These are phyloP conservation scores for Polypedilum vanderplanki DNA, from an alignment of 1,140 invertebrate species.

Conservation along the genomic window DNA sequence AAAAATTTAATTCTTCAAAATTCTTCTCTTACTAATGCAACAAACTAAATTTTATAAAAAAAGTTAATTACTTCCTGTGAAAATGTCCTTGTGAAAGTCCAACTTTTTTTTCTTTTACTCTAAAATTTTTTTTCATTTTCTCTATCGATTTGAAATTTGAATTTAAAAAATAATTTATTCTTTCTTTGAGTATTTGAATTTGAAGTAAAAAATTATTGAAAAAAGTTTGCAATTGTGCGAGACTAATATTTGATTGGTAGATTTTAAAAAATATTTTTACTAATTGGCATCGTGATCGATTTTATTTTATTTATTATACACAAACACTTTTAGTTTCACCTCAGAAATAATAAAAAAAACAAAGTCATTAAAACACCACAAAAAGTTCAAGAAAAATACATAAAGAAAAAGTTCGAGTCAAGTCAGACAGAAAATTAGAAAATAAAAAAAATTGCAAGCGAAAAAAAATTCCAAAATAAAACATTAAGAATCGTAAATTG, in stretches of 20 bases:
- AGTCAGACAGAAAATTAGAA: conserved; percentile 12
- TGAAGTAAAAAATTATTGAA: neutral
- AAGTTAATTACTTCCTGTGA: too few species aligned
- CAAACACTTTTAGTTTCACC: neutral
- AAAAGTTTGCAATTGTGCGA: neutral
- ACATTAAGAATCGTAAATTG: too few species aligned
- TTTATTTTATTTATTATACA: neutral
- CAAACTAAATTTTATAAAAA: too few species aligned
- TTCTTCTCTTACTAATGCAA: too few species aligned
- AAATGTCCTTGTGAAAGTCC: too few species aligned
- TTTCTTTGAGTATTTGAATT: neutral
- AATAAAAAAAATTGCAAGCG: neutral
- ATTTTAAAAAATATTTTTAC: neutral
- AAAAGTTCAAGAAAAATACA: neutral
- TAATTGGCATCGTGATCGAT: conserved; percentile 7
- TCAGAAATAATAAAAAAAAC: neutral
- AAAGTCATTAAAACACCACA: neutral
- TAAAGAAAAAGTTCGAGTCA: neutral
- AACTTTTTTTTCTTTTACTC: too few species aligned
- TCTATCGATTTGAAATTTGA: too few species aligned
- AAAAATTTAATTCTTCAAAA: too few species aligned
- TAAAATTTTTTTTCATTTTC: too few species aligned
- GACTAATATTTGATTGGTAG: neutral
- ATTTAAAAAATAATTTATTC: too few species aligned
- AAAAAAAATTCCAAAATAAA: too few species aligned